phyloP scores from a whole-genome alignment of 64 coral and sea anemone genomes.

The Actinia equina region DNA sequence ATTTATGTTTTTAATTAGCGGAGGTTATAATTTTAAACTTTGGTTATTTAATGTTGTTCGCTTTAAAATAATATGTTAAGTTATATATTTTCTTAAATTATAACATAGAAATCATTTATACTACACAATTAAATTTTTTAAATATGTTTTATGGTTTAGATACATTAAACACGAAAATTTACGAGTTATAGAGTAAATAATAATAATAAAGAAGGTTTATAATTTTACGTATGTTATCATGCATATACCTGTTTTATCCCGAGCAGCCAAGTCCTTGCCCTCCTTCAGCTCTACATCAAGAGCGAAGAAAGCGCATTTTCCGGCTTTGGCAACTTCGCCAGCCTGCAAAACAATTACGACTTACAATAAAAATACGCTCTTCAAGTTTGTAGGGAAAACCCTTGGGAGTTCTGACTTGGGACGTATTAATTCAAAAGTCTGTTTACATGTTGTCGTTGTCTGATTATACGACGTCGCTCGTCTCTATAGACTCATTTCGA shows the following conservation, averaged over 20 bases:
- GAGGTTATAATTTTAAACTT: not conserved
- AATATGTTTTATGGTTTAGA: not conserved
- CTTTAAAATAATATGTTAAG: no score
- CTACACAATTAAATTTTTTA: not conserved
- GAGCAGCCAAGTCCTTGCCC: slow-evolving; percentile 74
- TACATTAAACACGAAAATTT: not conserved
- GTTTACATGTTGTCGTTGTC: slow-evolving; percentile 6
- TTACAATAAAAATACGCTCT: not conserved
- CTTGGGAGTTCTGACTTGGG: not conserved
- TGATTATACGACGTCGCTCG: not conserved
- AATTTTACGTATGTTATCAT: not conserved
- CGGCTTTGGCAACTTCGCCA: slow-evolving; percentile 91
- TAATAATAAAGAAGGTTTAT: not conserved
- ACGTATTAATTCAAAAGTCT: not conserved
- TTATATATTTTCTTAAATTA: no score
- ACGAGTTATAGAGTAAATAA: not conserved
- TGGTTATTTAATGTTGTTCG: not conserved
- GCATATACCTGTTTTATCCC: slow-evolving; percentile 93
- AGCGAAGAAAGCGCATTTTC: slow-evolving; percentile 99
- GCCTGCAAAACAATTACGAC: slow-evolving; percentile 44
- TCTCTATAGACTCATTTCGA: not conserved
- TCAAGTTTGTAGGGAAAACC: slow-evolving; percentile 8
- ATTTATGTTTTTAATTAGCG: not conserved
- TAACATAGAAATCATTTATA: no score
- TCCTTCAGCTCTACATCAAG: slow-evolving; percentile 97